Base-by-base conservation (phyloP, 2,888 invertebrate genomes). In the Liposcelis brunnea region DNA sequence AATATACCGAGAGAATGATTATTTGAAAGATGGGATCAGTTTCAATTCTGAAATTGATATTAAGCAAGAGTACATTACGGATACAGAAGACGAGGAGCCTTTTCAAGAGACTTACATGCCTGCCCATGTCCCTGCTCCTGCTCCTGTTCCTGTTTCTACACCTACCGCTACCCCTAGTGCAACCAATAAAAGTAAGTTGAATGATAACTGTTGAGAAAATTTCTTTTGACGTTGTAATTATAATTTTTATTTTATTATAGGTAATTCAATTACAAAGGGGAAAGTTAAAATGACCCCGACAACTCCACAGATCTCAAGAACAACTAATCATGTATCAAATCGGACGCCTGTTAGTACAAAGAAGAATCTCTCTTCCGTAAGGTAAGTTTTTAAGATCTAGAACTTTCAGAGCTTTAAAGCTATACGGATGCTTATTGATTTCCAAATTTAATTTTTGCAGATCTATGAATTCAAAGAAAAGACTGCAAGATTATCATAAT, bases 1-100 rank as follows among this genome's bases (percentile, higher is more conserved):
- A 58, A 60, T 74, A 38, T 47, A 60, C 11, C 64, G 64, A 32
- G 65, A 63, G 51, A 72, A 70, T 2, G 70, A 57, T 70, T 70
- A 2, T 56, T 73, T 48, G 64, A 21, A 21, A n/a, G 26, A 7
- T 33, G 36, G 18, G 16, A 31, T 16, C 8, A 33, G 15, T 33
- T 12, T 18, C 42, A 46, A 26, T 10, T 14, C 35, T 16, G 35
- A 35, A 35, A 16, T 35, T 35, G 35, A 35, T 6, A 35, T 35
- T 10, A 35, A 35, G 10, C 35, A 35, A 6, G 35, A 35, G 35
- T 35, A 15, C 10, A 10, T 15, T 6, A 7, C 6, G 7, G 35
- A 35, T 6, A 6, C 14, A 6, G 35, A 35, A 6, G 35, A 35
- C 10, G 35, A 35, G 5, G 35, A 35, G 15, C 6, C 4, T 6